Evolutionary conservation across 1,140 invertebrate species (phyloP).

Genomic region (Drosophila pallidifrons): DNA sequence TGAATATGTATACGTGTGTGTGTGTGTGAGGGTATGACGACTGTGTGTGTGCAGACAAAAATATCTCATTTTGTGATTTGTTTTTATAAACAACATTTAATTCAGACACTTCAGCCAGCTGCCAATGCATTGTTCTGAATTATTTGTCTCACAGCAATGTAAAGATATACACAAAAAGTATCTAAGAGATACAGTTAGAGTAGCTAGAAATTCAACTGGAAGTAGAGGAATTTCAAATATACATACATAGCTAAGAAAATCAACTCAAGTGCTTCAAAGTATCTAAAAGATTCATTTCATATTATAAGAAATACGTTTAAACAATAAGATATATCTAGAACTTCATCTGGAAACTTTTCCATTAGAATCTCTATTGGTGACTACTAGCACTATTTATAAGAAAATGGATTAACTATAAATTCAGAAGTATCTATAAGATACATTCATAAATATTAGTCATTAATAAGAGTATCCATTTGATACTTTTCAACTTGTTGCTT

Average conservation of each 20-base stretch:
- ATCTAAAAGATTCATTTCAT: neutral
- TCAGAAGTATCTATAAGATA: slow-evolving; percentile 8
- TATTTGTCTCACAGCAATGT: slow-evolving; percentile 1
- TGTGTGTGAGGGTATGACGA: slow-evolving; percentile 26
- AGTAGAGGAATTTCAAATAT: neutral
- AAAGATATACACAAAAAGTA: slow-evolving; percentile 20
- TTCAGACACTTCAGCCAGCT: slow-evolving; percentile 57
- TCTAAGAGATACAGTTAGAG: slow-evolving; percentile 23
- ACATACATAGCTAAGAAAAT: too few species aligned
- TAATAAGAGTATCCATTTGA: too few species aligned
- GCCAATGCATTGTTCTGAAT: slow-evolving; percentile 44
- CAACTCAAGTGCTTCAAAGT: too few species aligned
- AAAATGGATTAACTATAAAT: neutral
- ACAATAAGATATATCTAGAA: too few species aligned
- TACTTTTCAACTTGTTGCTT: too few species aligned
- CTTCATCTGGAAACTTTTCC: too few species aligned
- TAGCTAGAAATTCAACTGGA: neutral
- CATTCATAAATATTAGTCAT: too few species aligned
- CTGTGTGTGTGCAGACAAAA: slow-evolving; percentile 37
- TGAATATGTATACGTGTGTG: neutral
- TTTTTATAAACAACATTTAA: slow-evolving; percentile 72
- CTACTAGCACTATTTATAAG: too few species aligned
- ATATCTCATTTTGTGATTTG: slow-evolving; percentile 65
- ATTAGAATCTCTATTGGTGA: too few species aligned
- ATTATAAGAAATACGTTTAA: too few species aligned